Percentiles rank a stretch among this genome's conserved stretches.
Evolutionary conservation across 2,888 invertebrate species (phyloP).

Genomic region (Orgyia antiqua): DNA sequence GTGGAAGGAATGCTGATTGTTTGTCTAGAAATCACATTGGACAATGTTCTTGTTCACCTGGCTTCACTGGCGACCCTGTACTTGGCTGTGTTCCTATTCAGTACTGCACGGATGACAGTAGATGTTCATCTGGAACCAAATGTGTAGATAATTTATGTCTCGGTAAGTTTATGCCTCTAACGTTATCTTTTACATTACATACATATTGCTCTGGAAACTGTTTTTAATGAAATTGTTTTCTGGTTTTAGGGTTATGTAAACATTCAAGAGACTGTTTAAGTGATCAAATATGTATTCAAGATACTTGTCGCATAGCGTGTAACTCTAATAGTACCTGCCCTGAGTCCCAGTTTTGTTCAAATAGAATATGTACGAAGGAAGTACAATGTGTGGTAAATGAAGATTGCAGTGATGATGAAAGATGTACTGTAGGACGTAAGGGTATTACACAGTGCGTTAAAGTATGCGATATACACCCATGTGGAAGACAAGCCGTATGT

Average conservation of each 20-base stretch:
- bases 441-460: constrained; percentile 88
- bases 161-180: no score
- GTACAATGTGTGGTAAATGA: constrained; percentile 83
- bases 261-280: constrained; percentile 90
- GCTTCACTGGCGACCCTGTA: constrained; percentile 91
- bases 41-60: constrained; percentile 89
- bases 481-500: constrained; percentile 91
- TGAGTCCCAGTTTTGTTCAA: constrained; percentile 89
- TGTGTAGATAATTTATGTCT: constrained; percentile 90
- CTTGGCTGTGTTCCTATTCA: constrained; percentile 90
- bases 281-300: constrained; percentile 91
- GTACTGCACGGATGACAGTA: constrained; percentile 87
- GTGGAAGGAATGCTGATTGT: constrained; percentile 89
- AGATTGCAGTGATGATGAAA: constrained; percentile 86
- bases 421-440: constrained; percentile 81
- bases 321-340: constrained; percentile 89
- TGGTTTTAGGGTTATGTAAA: constrained; percentile 82
- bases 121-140: constrained; percentile 90
- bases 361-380: constrained; percentile 91
- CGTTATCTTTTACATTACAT: no score
- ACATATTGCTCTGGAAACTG: no score
- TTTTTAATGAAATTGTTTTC: background rate
- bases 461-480: constrained; percentile 84
- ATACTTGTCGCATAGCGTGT: constrained; percentile 91
- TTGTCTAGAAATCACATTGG: constrained; percentile 87